Base-by-base conservation (phyloP, 2,113 vertebrate species). In the Pterocles orientalis region DNA sequence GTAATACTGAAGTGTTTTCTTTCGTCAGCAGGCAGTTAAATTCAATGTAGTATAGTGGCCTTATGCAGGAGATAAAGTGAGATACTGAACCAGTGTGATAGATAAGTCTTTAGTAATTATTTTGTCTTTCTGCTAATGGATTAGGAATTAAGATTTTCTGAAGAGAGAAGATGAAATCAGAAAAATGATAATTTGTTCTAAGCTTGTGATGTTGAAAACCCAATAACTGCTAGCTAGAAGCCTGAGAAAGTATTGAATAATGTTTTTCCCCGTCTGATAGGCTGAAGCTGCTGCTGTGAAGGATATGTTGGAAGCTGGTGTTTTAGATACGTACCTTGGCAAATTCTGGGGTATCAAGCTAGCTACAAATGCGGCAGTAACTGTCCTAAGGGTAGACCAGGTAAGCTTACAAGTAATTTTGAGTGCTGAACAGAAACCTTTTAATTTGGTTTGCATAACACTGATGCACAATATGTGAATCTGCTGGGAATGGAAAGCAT, bases 261-360 rank as follows among this genome's bases (percentile, higher is more conserved):
- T 18, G 12, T 41, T 85, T 81, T 88, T 36, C 9, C 43, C 7
- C 9, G 12, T 24, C 75, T 90, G 65, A 81, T 57, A 99, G 99
- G 99, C 98, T 5, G 99, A 99, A 48, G 98, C 98, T 47, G 98
- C 99, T 61, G 98, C 98, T 34, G 91, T 99, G 92, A 99, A 98
- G 91, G 99, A 99, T 92, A 99, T 99, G 99, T 93, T 99, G 72
- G 99, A 99, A 96, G 98, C 97, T 41, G 98, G 98, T 34, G 95
- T 99, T 64, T 41, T 99, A 62, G 99, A 99, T 29, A 99, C 99
- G 0, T 99, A 99, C 82, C 97, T 99, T 95, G 99, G 99, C 79
- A 99, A 99, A 97, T 90, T 98, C 92, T 99, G 99, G 99, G 99
- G 98, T 87, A 99, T 99, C 97, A 99, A 99, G 94, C 94, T 99